Evolutionary conservation across 2,888 invertebrate species (phyloP), one percentile per base, ranked within the genome.

Genomic region (Cotesia congregata): DNA sequence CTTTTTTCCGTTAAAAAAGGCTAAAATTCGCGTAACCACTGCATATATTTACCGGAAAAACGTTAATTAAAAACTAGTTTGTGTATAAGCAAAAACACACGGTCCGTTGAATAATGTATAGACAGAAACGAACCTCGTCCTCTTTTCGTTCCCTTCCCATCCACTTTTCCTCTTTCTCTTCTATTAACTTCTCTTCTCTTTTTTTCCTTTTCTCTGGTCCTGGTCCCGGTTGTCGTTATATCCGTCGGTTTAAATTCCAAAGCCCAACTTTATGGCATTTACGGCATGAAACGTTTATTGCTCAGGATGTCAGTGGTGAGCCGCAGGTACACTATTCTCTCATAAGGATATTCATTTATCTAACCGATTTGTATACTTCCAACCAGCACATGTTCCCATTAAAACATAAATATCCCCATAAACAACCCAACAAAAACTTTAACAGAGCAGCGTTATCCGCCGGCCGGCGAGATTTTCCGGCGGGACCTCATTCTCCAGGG

Each of bases 381-480:
- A 30, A 6, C 7, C 3, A n/a, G 17, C 20, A 17, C 7, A 41
- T 59, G 59, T 67, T 59, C 30, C 30, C 30, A 30, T 30, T 30
- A 30, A 30, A 30, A 30, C 30, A 30, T 30, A 30, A 30, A 30
- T 30, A 30, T 30, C 30, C 3, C 30, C 30, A 30, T 30, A 30
- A 30, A 30, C 30, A 30, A 30, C 30, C 30, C 30, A 30, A 30
- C 30, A 30, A 30, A 30, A 30, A 30, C 30, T 30, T 30, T 30
- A 30, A 30, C 67, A 60, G 74, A 30, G 59, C 15, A 59, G 74
- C 68, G 62, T 69, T 62, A 62, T 50, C 74, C 69, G 41, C 69
- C 69, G 69, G 74, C 74, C 74, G 74, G 74, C 41, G 61, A 67
- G 60, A 77, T 76, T 80, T 81, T 80, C 79, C 81, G 79, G 74